A percentile compares a stretch with the other conserved stretches of the same genome.
Conservation (phyloP, 2,888 invertebrate genomes). For the Oscheius sp. region DNA sequence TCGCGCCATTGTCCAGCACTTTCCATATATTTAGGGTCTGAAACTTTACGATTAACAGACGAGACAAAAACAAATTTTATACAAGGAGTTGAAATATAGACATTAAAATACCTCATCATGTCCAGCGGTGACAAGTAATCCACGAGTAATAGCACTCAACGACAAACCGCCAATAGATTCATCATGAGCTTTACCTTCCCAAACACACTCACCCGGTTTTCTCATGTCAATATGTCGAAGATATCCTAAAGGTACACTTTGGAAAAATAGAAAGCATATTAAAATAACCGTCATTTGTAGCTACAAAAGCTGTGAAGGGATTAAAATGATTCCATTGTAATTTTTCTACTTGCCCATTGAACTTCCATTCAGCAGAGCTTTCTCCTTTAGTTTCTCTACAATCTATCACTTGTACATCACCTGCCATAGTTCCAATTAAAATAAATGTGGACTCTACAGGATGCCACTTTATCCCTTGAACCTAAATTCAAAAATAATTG, state of each 20-base stretch:
- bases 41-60: slow-evolving; percentile 28
- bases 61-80: slow-evolving; percentile 1
- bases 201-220: slow-evolving; percentile 55
- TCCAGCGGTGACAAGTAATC: slow-evolving; percentile 63
- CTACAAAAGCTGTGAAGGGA: slow-evolving; percentile 83
- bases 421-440: slow-evolving; percentile 86
- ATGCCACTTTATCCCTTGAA: slow-evolving; percentile 88
- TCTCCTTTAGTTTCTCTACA: slow-evolving; percentile 52
- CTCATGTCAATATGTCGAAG: slow-evolving; percentile 66
- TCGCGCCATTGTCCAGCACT: slow-evolving; percentile 45
- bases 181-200: slow-evolving; percentile 60
- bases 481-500: slow-evolving; percentile 47
- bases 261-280: not conserved
- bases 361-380: slow-evolving; percentile 78
- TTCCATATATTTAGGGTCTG: slow-evolving; percentile 67
- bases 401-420: slow-evolving; percentile 73
- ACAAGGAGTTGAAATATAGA: not conserved
- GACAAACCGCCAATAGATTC: slow-evolving; percentile 59
- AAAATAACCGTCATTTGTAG: slow-evolving; percentile 60
- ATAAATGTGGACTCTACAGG: slow-evolving; percentile 85
- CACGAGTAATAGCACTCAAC: slow-evolving; percentile 53
- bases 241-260: slow-evolving; percentile 39
- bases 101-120: slow-evolving; percentile 54
- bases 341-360: slow-evolving; percentile 86
- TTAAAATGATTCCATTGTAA: slow-evolving; percentile 86